Evolutionary conservation across 1,140 invertebrate genomes (phyloP), one percentile per base, ranked within the genome.

Genomic region (Euwallacea similis): DNA sequence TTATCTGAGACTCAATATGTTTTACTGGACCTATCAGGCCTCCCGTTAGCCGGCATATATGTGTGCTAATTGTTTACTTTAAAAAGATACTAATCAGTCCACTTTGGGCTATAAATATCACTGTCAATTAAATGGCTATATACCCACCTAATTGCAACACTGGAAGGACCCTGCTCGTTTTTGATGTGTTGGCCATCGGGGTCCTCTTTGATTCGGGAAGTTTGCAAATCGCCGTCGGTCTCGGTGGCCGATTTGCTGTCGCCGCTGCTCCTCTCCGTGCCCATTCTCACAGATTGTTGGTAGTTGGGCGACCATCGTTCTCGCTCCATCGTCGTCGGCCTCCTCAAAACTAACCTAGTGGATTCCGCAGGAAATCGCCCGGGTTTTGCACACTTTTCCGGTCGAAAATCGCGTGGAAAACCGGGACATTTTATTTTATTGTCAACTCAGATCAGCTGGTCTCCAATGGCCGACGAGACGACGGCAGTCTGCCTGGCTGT

Each of bases 381-480:
- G 66, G 64, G 63, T 76, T 78, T 79, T 75, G 61, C 66, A 73
- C 73, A 76, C 74, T 76, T 76, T 78, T 75, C 74, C 71, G 73
- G 73, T 72, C 62, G 72, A 71, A 73, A 77, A 67, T 65, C 58
- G 63, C 61, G 66, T 68, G 72, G 64, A 69, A 73, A 66, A 80
- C 79, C 79, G 77, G 77, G 78, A 76, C 79, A 79, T 80, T 79
- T 79, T 80, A 78, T 79, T 77, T 78, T 80, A 78, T 78, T 78
- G 77, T 77, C 79, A 80, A 78, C 75, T 78, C 64, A 75, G 77
- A 79, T 80, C 79, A 80, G 78, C 78, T 80, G 79, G 78, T 79
- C 75, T 75, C 75, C 79, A 78, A 80, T 79, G 79, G 78, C 76
- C 77, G 58, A 69, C 44, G 46, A 60, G 67, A 62, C 71, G 67